phyloP scores from a whole-genome alignment of 2,797 vertebrate genomes.

The Bucorvus abyssinicus region DNA sequence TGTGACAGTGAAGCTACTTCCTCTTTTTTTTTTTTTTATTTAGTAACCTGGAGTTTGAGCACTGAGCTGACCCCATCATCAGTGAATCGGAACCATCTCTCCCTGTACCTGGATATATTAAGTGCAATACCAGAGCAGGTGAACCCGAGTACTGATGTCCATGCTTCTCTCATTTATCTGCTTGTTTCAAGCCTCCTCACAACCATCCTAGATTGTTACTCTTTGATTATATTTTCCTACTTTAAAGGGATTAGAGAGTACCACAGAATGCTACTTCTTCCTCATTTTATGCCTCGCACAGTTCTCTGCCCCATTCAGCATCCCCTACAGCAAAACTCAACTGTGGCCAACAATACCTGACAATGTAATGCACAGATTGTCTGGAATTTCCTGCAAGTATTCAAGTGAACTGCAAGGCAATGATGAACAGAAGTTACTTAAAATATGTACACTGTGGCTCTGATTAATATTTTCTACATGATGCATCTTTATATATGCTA shows the following conservation, averaged over 20 bases:
- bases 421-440: too few species aligned
- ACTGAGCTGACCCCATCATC: neutral
- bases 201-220: neutral
- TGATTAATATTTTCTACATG: neutral
- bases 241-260: too few species aligned
- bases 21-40: neutral
- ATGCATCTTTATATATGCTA: neutral
- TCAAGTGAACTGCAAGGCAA: too few species aligned
- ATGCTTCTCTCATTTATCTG: neutral
- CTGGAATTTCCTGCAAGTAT: too few species aligned
- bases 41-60: neutral
- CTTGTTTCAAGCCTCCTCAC: neutral
- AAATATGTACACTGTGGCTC: too few species aligned
- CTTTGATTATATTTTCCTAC: neutral
- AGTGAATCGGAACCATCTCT: neutral
- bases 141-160: neutral
- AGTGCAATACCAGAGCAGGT: neutral
- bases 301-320: neutral
- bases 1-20: neutral
- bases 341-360: too few species aligned
- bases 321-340: too few species aligned
- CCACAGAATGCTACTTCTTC: neutral
- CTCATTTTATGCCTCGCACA: neutral
- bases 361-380: too few species aligned
- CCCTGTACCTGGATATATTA: neutral